Base-by-base conservation (phyloP, 2,888 invertebrate genomes). In the Apamea crenata region DNA sequence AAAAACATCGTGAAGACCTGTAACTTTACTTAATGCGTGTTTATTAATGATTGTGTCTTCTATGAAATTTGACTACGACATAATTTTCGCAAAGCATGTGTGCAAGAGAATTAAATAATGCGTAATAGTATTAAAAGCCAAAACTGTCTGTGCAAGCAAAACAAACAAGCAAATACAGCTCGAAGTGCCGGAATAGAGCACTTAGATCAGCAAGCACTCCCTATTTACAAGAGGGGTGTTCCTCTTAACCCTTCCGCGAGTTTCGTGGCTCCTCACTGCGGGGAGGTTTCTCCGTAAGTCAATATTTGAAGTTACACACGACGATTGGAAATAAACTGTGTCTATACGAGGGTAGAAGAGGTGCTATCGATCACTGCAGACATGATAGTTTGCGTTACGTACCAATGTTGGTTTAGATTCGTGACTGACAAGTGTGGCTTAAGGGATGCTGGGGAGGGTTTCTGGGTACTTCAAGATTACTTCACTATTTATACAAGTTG, bases 281-380 rank as follows among this genome's bases (percentile, higher is more conserved):
- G 66, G 77, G 74, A 73, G 88, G 81, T 85, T 88, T 91, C 92
- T 91, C 87, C 87, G 88, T 90, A 84, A 90, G 93, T 92, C 91
- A 94, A 94, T 92, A 93, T 94, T 94, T 92, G 92, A 90, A 88
- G 88, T 79, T 77, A 87, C 89, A 90, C 88, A 89, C 87, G 89
- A 73, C 88, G 83, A 89, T 90, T 87, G 87, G 90, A 91, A 91
- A 91, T 91, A 92, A 90, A 92, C 91, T 89, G 85, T 88, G 87
- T 88, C 88, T 89, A 80, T 76, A 83, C 82, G 78, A 67, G 71
- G 71, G 72, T 53, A 71, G 74, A 61, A 79, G 80, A 78, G 86
- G 74, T 65, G 72, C 74, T 90, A 93, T 93, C 90, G 92, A 92
- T 93, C 92, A 87, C 78, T 78, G 61, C 76, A 67, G 66, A 72